A percentile compares a stretch with the other conserved stretches of the same genome.
Conservation (phyloP, 2,797 vertebrate genomes). For the Aotus griseimembra region DNA sequence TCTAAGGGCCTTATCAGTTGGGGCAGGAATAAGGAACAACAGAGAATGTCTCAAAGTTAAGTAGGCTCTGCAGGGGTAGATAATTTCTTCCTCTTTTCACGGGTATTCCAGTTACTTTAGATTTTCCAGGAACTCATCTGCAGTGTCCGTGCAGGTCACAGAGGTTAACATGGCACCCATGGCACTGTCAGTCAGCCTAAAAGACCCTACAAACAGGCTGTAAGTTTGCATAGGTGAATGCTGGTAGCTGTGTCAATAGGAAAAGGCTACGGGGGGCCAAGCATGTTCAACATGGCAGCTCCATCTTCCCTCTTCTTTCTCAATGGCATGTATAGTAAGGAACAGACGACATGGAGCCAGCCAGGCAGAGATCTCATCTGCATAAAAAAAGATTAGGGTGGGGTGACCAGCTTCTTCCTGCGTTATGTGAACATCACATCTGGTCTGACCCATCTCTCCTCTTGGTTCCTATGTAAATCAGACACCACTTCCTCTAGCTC, state of each 20-base stretch:
- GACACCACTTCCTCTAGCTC: not conserved
- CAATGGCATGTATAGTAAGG: not conserved
- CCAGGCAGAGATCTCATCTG: not conserved
- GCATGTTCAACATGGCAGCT: not conserved
- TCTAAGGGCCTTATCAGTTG: too few species aligned
- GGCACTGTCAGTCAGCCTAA: too few species aligned
- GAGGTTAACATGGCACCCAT: too few species aligned
- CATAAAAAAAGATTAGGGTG: not conserved
- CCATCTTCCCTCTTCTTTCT: not conserved
- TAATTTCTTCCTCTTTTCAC: too few species aligned
- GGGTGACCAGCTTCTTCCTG: not conserved
- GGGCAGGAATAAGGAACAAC: too few species aligned
- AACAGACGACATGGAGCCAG: not conserved
- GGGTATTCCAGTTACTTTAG: too few species aligned
- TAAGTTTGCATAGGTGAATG: not conserved
- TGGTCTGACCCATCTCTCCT: not conserved
- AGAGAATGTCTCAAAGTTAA: too few species aligned
- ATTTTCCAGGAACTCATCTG: too few species aligned
- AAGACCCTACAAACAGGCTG: not conserved
- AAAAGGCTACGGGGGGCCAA: not conserved
- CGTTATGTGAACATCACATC: not conserved
- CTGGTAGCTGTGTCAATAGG: not conserved
- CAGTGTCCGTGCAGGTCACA: too few species aligned
- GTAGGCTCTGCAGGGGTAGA: too few species aligned
- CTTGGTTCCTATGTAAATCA: not conserved